A percentile compares a stretch with the other conserved stretches of the same genome.
These are phyloP conservation scores for Rhinolophus sinicus DNA, from an alignment of 2,113 vertebrate species.

Conservation along the genomic window DNA sequence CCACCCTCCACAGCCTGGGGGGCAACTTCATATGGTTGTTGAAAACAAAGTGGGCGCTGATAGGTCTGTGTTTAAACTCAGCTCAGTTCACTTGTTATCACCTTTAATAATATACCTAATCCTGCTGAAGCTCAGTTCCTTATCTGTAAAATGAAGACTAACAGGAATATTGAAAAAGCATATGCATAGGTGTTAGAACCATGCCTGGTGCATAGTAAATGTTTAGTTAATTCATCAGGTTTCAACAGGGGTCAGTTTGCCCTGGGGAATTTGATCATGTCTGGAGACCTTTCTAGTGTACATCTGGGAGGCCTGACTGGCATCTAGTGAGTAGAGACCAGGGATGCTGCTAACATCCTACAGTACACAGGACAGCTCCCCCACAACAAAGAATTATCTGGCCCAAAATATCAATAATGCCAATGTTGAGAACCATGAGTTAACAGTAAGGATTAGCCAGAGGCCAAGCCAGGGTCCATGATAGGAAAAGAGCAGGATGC, in stretches of 20 bases:
- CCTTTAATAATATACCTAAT: neutral
- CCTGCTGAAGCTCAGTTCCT: neutral
- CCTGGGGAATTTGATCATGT: neutral
- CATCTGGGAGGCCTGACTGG: neutral
- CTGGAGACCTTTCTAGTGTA: neutral
- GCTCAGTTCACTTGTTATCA: neutral
- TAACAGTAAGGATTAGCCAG: neutral
- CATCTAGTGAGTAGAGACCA: neutral
- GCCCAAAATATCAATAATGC: neutral
- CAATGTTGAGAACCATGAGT: neutral
- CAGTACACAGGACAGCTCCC: neutral
- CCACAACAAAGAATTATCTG: neutral
- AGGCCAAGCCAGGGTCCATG: neutral
- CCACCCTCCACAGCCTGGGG: neutral
- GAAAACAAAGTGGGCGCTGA: neutral
- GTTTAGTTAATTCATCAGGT: neutral
- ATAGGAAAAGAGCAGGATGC: neutral
- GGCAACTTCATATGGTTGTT: neutral
- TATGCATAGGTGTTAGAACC: neutral
- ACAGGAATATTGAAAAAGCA: neutral
- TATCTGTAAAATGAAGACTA: neutral
- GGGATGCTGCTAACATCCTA: neutral
- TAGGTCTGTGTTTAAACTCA: neutral
- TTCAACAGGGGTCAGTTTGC: neutral
- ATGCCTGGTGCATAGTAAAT: neutral